These are phyloP conservation scores for Xiphorhynchus erythropygius DNA, from an alignment of 2,797 vertebrate species.

Conservation along the genomic window DNA sequence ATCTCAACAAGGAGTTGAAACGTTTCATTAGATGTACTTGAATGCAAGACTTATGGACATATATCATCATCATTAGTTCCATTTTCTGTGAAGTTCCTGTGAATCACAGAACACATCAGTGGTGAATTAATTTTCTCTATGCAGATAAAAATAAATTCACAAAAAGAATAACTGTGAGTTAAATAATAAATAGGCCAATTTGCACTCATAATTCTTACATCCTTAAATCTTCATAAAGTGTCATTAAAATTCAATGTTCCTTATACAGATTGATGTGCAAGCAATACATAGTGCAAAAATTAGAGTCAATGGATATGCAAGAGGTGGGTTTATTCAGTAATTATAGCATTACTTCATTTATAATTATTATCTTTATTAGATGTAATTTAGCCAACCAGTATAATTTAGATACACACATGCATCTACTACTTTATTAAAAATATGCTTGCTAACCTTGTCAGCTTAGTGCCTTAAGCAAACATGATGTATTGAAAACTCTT, in stretches of 20 bases:
- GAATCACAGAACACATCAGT: neutral
- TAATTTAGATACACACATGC: neutral
- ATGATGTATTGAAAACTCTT: neutral
- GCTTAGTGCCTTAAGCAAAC: neutral
- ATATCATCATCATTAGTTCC: neutral
- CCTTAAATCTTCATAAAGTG: neutral
- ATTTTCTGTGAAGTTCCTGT: neutral
- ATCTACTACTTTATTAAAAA: neutral
- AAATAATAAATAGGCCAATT: slow-evolving; percentile 23
- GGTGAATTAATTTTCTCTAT: neutral
- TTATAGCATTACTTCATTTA: neutral
- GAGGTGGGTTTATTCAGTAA: neutral
- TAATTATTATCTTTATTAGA: neutral
- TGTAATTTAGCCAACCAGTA: neutral
- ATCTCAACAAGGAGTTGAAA: neutral
- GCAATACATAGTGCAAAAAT: neutral
- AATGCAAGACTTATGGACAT: neutral
- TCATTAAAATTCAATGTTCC: slow-evolving; percentile 3
- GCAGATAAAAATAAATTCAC: neutral
- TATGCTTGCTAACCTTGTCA: neutral
- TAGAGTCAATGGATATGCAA: neutral
- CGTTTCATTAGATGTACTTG: neutral
- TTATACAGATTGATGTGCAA: neutral
- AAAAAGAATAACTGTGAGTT: neutral
- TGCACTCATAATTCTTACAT: neutral